Base-by-base conservation (phyloP, 2,888 invertebrate species). In the Microctonus hyperodae region DNA sequence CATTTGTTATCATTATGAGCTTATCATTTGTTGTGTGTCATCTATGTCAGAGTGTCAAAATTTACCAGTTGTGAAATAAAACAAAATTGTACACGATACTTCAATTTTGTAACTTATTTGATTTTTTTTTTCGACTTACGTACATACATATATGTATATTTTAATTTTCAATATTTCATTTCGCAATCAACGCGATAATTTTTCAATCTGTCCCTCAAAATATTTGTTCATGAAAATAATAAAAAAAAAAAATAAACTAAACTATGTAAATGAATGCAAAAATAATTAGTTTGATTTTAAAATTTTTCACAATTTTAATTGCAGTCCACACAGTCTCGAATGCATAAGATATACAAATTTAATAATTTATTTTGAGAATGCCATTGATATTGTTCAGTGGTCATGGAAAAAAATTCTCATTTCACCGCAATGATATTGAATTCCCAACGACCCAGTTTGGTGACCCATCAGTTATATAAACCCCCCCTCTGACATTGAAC, bases 371-470 rank as follows among this genome's bases (percentile, higher is more conserved):
- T 44, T 7, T 44, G 44, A 16, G 16, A 16, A 37, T 13, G 37
- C 28, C 28, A 28, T 28, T 28, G 28, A 28, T 3, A 37, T 37
- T 37, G 13, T 37, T 37, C n/a, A 37, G n/a, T 37, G n/a, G 37
- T 37, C 2, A 13, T n/a, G 13, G 2, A 44, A 7, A 44, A n/a
- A 5, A 44, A 4, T 44, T 2, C 50, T 61, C 20, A 25, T 25
- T 48, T 16, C 16, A 44, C 44, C 44, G 44, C 44, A 44, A 6
- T 44, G 62, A 33, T 67, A 69, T 68, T 56, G 58, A 66, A 69
- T 69, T 69, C 71, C 71, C 48, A 51, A 50, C 64, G 68, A 65
- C 64, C 69, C 62, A 71, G 57, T 69, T 71, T 65, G 16, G 16
- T 16, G 44, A 44, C 16, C 16, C 44, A 44, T 44, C 44, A 44